Base-by-base conservation (phyloP, 2,888 invertebrate genomes). In the Eupithecia inturbata region DNA sequence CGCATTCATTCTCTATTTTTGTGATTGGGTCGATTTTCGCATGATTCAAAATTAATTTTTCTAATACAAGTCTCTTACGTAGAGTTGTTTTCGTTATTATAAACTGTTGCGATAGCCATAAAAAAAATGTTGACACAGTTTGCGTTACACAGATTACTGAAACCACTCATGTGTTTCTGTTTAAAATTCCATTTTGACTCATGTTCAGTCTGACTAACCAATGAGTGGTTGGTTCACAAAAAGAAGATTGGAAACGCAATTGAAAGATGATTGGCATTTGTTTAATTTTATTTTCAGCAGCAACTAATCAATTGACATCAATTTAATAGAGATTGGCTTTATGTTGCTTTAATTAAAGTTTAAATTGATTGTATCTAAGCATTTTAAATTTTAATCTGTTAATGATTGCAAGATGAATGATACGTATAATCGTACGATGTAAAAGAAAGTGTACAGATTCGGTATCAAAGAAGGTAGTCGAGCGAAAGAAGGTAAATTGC, bases 401-500 rank as follows among this genome's bases (percentile, higher is more conserved):
- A 67, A 73, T 71, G 39, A 68, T 63, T 45, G 57, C 49, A 70
- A 41, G 67, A 70, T 64, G 26, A 26, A 53, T 36, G 33, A 7
- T n/a, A 49, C 62, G 33, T 53, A 19, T n/a, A 22, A 57, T 31
- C 62, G 33, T 53, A 19, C 28, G 16, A 57, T 31, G 36, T 22
- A 69, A 64, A 73, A 79, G 78, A 78, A 78, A 78, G 78, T 78
- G 64, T 76, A 75, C 77, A 45, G 74, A 74, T 80, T 81, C 57
- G 72, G 66, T 74, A 77, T 78, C 75, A 74, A 76, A 75, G 39
- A 57, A 75, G 70, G 78, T 81, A 82, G 81, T 82, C 76, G 78
- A 81, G 81, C 80, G 80, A 80, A 77, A 74, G 81, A 74, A 77
- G 79, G 79, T 74, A 82, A 84, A 85, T 85, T 80, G 83, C 84